phyloP scores from a whole-genome alignment of 2,797 vertebrate species.

The Pogonophryne albipinna region DNA sequence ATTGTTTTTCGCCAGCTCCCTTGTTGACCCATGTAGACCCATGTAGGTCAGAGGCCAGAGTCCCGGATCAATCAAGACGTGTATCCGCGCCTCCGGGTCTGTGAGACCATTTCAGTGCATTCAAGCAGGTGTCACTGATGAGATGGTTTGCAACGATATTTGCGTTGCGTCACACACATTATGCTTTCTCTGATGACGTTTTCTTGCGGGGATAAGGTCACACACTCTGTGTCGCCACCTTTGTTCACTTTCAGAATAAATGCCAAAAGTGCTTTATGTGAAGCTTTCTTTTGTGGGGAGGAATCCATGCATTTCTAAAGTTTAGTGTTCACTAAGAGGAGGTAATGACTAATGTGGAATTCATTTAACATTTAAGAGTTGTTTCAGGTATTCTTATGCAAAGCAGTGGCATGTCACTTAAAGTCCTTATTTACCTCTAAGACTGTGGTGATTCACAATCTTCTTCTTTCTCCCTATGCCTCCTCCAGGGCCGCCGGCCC shows the following conservation, averaged over 20 bases:
- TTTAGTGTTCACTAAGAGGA: background rate
- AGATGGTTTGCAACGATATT: slow-evolving; percentile 47
- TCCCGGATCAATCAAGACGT: slow-evolving; percentile 51
- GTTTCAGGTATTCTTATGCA: background rate
- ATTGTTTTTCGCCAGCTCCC: slow-evolving; percentile 76
- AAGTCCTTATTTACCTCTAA: background rate
- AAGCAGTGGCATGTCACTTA: background rate
- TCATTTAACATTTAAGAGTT: background rate
- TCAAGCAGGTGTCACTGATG: slow-evolving; percentile 63
- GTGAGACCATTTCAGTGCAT: slow-evolving; percentile 45
- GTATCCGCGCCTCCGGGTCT: background rate
- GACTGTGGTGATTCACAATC: background rate
- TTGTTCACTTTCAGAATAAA: slow-evolving; percentile 7
- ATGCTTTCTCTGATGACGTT: slow-evolving; percentile 11
- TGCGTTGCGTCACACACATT: slow-evolving; percentile 7
- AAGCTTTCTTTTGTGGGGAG: background rate
- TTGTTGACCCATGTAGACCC: slow-evolving; percentile 73
- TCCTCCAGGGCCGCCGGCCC: slow-evolving; percentile 88
- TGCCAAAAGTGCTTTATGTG: background rate
- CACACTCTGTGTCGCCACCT: background rate
- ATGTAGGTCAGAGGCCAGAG: slow-evolving; percentile 73
- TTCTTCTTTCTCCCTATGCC: background rate
- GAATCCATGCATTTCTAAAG: background rate
- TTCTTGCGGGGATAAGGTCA: slow-evolving; percentile 1
- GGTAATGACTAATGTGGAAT: background rate